Evolutionary conservation across 2,797 vertebrate genomes (phyloP).

Genomic region (Scolopax rusticola): DNA sequence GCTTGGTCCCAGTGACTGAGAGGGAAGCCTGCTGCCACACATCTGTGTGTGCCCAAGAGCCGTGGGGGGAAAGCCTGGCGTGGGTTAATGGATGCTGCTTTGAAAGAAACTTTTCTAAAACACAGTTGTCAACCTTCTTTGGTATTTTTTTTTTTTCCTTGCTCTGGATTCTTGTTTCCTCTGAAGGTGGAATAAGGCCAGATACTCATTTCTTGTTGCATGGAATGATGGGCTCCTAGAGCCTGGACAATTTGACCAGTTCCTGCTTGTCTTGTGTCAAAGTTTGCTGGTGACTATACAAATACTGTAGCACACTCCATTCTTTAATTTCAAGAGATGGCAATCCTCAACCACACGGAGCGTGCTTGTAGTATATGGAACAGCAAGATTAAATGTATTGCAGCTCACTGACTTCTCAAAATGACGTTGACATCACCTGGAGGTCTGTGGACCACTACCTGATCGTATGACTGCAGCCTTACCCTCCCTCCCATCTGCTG

Average conservation of each 20-base stretch:
- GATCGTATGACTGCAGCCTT: neutral
- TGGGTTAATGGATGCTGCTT: neutral
- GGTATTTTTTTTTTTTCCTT: neutral
- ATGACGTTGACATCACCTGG: accelerated
- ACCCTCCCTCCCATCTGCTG: neutral
- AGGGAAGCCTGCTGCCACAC: neutral
- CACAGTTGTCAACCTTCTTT: neutral
- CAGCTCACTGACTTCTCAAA: neutral
- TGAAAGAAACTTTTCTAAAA: neutral
- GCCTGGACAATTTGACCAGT: neutral
- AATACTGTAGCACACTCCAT: too few relatives aligned
- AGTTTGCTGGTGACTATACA: neutral
- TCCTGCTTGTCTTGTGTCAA: neutral
- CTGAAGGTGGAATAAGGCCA: neutral
- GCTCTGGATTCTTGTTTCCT: neutral
- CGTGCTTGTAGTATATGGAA: neutral
- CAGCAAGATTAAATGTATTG: neutral
- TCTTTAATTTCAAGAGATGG: neutral
- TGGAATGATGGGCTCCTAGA: neutral
- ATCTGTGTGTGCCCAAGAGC: neutral
- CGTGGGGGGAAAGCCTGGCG: neutral
- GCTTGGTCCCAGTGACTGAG: neutral
- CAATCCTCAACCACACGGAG: neutral
- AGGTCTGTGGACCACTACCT: neutral
- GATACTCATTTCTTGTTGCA: neutral